phyloP scores from a whole-genome alignment of 2,113 vertebrate species.

The Lycaon pictus region DNA sequence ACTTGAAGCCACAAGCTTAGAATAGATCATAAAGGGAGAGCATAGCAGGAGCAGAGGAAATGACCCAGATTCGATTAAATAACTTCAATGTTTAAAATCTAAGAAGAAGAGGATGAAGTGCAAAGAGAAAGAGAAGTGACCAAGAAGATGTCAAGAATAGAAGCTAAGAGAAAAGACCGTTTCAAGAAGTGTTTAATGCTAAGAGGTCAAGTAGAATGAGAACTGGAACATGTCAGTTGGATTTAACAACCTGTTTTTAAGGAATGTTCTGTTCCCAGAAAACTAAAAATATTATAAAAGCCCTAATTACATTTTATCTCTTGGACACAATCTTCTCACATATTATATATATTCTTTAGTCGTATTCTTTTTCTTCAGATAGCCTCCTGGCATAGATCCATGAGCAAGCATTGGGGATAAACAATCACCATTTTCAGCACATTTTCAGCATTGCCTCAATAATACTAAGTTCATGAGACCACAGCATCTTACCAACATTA shows the following conservation, averaged over 20 bases:
- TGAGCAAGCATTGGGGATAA: not conserved
- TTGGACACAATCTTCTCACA: constrained; percentile 42
- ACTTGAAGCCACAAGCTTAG: not conserved
- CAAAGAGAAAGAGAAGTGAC: constrained; percentile 33
- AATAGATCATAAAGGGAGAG: constrained; percentile 10
- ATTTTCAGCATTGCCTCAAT: constrained; percentile 4
- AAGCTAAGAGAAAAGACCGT: not conserved
- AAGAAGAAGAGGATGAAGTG: not conserved
- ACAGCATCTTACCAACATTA: constrained; percentile 11
- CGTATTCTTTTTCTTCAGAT: constrained; percentile 3
- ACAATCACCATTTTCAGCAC: constrained; percentile 8
- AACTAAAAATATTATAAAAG: constrained; percentile 47
- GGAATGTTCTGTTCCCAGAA: constrained; percentile 17
- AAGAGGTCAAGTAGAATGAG: constrained; percentile 30
- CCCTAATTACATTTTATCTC: constrained; percentile 22
- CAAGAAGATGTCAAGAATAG: not conserved
- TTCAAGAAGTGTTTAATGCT: constrained; percentile 22
- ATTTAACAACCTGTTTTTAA: constrained; percentile 58
- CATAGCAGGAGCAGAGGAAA: not conserved
- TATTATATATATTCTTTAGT: not conserved
- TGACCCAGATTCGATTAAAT: constrained; percentile 32
- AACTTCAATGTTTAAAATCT: constrained; percentile 19
- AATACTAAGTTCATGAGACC: constrained; percentile 1
- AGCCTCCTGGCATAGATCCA: not conserved
- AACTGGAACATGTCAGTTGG: constrained; percentile 8